phyloP scores from a whole-genome alignment of 2,797 vertebrate genomes.

The Chelon labrosus region DNA sequence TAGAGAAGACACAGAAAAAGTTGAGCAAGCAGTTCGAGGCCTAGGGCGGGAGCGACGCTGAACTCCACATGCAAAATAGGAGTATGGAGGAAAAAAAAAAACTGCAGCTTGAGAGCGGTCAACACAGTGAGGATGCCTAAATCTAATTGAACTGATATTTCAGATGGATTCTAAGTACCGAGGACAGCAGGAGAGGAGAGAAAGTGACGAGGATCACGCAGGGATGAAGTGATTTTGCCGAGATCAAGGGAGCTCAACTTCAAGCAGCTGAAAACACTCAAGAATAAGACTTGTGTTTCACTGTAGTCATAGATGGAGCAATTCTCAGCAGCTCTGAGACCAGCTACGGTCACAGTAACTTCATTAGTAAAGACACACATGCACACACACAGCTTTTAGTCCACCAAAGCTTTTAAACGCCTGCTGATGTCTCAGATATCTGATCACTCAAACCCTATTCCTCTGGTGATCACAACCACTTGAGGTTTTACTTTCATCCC shows the following conservation, averaged over 20 bases:
- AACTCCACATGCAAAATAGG: constrained; percentile 37
- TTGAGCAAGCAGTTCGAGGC: constrained; percentile 48
- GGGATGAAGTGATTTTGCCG: background rate
- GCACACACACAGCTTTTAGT: constrained; percentile 58
- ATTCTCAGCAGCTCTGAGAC: constrained; percentile 57
- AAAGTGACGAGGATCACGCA: background rate
- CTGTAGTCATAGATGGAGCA: constrained; percentile 38
- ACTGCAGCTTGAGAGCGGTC: constrained; percentile 6
- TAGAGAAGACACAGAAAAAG: constrained; percentile 45
- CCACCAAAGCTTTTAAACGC: constrained; percentile 60
- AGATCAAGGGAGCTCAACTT: constrained; percentile 28
- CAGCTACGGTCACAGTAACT: constrained; percentile 63
- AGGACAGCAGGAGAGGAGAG: background rate
- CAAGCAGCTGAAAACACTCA: constrained; percentile 5
- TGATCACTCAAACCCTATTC: constrained; percentile 51
- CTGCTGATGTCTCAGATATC: constrained; percentile 70
- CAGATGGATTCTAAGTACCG: constrained; percentile 27
- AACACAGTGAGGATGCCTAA: background rate
- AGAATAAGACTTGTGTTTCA: constrained; percentile 37
- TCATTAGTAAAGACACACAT: constrained; percentile 68
- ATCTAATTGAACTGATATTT: constrained; percentile 22
- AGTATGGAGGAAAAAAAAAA: background rate
- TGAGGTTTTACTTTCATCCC: constrained; percentile 30
- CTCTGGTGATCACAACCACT: constrained; percentile 54
- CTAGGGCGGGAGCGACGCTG: constrained; percentile 18